Evolutionary conservation across 2,888 invertebrate species (phyloP), one percentile per base, ranked within the genome.

Genomic region (Blastobasis adustella): DNA sequence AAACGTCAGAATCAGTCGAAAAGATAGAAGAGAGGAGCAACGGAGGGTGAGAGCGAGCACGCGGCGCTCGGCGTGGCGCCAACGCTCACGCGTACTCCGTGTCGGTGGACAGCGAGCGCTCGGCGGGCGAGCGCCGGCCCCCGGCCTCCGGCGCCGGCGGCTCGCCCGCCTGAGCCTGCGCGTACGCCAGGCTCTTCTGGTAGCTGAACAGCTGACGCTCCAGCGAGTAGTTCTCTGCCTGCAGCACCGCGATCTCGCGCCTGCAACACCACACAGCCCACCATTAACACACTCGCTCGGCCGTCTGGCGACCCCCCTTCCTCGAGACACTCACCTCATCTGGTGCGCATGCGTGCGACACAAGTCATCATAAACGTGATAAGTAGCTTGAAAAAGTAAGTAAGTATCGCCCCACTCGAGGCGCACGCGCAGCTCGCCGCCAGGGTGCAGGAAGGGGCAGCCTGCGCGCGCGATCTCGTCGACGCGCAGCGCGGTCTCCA

Each of bases 401-500:
- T 95, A 93, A 49, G 94, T 93, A 74, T 95, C 95, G 65, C 93
- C 91, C 95, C 95, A 95, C 71, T 95, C 95, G 49, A 95, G 90
- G 60, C 95, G 93, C 37, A 95, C 92, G 10, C 93, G 90, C 49
- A 95, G 85, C 63, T 93, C 93, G 48, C 93, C 92, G 58, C 93
- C 93, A 54, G 92, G 90, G 58, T 93, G 93, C 62, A 94, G 76
- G 72, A 91, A 94, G 46, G 92, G 90, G 74, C 93, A 92, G 51
- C 91, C 91, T 36, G 93, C 87, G 54, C 93, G 92, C 65, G 93
- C 86, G 50, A 91, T 81, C 80, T 94, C 93, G 70, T 92, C 92
- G 37, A 94, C 93, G 9, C 92, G 90, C 45, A 95, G 88, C 60
- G 93, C 92, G 5, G 95, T 95, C 74, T 93, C 93, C 92, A 95